Evolutionary conservation across 2,113 vertebrate species (phyloP).

Genomic region (Xiphorhynchus elegans): DNA sequence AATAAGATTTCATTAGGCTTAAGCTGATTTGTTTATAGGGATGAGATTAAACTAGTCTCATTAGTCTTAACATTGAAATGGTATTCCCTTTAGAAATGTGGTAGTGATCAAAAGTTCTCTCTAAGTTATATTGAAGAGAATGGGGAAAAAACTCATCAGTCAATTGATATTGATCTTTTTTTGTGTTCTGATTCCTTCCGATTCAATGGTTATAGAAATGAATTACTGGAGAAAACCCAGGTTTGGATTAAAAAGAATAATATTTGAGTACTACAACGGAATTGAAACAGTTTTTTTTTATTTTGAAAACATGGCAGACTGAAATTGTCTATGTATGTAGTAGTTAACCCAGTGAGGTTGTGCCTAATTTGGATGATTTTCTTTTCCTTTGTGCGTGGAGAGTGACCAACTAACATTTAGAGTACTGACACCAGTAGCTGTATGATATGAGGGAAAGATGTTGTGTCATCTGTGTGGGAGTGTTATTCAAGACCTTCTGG

Average conservation of each 20-base stretch:
- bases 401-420: background rate
- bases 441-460: background rate
- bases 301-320: background rate
- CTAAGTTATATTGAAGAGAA: background rate
- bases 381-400: background rate
- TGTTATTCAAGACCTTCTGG: background rate
- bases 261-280: background rate
- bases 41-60: conserved; percentile 56
- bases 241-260: background rate
- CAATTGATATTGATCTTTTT: background rate
- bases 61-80: conserved; percentile 5
- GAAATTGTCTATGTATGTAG: background rate
- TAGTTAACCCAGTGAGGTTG: background rate
- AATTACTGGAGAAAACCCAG: background rate
- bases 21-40: conserved; percentile 62
- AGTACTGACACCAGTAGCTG: background rate
- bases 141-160: background rate
- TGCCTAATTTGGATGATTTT: background rate
- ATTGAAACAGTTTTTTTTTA: background rate
- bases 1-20: conserved; percentile 67
- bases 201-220: background rate
- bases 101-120: conserved; percentile 38
- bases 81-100: conserved; percentile 42
- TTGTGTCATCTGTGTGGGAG: background rate
- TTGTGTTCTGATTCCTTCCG: background rate